Evolutionary conservation across 1,140 invertebrate genomes (phyloP).

Genomic region (Himalopsyche phryganea): DNA sequence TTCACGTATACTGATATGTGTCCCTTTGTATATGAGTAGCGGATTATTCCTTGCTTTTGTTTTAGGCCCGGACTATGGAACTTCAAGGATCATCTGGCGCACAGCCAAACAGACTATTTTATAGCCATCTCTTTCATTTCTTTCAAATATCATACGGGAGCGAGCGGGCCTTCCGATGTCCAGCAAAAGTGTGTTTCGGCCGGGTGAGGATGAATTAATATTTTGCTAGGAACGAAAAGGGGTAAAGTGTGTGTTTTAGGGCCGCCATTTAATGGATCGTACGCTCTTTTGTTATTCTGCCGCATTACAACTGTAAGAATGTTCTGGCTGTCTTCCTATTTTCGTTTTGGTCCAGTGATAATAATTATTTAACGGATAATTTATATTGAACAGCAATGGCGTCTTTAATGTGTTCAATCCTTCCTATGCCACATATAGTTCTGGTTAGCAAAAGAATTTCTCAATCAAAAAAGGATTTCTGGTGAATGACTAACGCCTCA

Average conservation of each 20-base stretch:
- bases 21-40: constrained; percentile 31
- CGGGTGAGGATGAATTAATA: constrained; percentile 33
- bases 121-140: constrained; percentile 2
- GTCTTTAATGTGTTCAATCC: too few species aligned
- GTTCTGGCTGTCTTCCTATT: too few species aligned
- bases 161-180: constrained; percentile 18
- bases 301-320: background rate
- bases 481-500: too few species aligned
- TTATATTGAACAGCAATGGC: too few species aligned
- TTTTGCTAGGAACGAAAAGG: constrained; percentile 25
- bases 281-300: constrained; percentile 14
- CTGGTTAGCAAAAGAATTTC: too few species aligned
- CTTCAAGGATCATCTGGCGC: background rate
- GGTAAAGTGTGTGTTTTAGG: constrained; percentile 22
- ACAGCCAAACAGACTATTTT: too few species aligned
- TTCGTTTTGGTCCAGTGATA: too few species aligned
- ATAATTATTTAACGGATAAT: too few species aligned
- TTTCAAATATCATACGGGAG: background rate
- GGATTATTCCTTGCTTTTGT: constrained; percentile 33
- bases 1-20: constrained; percentile 11
- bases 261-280: constrained; percentile 24
- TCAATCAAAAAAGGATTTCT: too few species aligned
- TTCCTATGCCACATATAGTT: too few species aligned
- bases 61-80: constrained; percentile 26
- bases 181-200: constrained; percentile 1